Evolutionary conservation across 2,797 vertebrate genomes (phyloP).

Genomic region (Lithobates pipiens): DNA sequence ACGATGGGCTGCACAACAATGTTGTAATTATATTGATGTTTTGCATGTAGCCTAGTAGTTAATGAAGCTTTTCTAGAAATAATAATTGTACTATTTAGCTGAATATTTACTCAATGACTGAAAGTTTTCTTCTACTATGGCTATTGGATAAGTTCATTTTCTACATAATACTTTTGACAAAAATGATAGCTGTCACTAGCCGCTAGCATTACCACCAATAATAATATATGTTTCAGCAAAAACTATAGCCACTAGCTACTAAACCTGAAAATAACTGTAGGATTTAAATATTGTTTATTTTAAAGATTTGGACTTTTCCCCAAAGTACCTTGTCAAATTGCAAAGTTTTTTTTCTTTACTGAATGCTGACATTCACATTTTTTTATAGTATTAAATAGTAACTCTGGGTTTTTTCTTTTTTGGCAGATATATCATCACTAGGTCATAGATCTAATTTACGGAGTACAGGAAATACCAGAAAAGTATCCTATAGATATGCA

Average conservation of each 20-base stretch:
- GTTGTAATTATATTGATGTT: too few relatives aligned
- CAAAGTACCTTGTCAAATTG: slow-evolving; percentile 11
- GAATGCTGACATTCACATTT: slow-evolving; percentile 23
- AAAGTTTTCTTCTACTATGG: background rate
- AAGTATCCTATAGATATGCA: slow-evolving; percentile 56
- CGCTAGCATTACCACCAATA: slow-evolving; percentile 39
- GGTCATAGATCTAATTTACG: slow-evolving; percentile 50
- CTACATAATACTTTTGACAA: slow-evolving; percentile 40
- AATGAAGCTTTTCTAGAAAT: too few relatives aligned
- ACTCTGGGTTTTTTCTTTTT: slow-evolving; percentile 28
- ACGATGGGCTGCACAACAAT: too few relatives aligned
- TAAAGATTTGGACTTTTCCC: background rate
- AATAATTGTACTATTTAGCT: background rate
- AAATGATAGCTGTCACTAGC: slow-evolving; percentile 25
- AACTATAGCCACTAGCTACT: slow-evolving; percentile 51
- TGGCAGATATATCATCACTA: slow-evolving; percentile 27
- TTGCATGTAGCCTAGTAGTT: too few relatives aligned
- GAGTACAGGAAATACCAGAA: slow-evolving; percentile 27
- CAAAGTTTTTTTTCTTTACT: slow-evolving; percentile 35
- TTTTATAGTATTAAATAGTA: background rate
- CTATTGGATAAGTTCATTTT: slow-evolving; percentile 20
- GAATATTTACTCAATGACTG: background rate
- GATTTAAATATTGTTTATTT: slow-evolving; percentile 36
- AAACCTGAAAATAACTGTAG: slow-evolving; percentile 14
- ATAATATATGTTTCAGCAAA: slow-evolving; percentile 46